These are phyloP conservation scores for Pachycephala philippinensis DNA, from an alignment of 2,113 vertebrate genomes.

Conservation along the genomic window DNA sequence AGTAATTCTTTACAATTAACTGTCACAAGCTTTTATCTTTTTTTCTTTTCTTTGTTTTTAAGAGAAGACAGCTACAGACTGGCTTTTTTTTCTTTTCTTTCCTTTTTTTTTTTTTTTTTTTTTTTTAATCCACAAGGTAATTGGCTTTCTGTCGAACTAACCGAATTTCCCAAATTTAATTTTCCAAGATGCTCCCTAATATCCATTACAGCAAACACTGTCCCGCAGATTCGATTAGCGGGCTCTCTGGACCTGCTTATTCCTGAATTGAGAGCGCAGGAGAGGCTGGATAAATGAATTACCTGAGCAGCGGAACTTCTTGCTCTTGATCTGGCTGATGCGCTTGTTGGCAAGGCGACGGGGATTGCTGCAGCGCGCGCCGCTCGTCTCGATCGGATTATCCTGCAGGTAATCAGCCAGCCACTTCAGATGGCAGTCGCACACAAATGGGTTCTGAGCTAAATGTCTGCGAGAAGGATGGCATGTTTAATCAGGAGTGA, in stretches of 20 bases:
- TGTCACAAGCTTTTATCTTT: neutral
- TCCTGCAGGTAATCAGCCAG: slow-evolving; percentile 97
- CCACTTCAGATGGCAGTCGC: slow-evolving; percentile 99
- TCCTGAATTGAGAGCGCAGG: slow-evolving; percentile 55
- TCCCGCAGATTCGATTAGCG: slow-evolving; percentile 76
- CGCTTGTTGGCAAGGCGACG: slow-evolving; percentile 97
- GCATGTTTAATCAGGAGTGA: slow-evolving; percentile 63
- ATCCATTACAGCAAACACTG: slow-evolving; percentile 71
- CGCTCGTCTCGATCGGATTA: slow-evolving; percentile 98
- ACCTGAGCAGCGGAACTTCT: slow-evolving; percentile 99
- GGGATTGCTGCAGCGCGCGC: slow-evolving; percentile 95
- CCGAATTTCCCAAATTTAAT: slow-evolving; percentile 79
- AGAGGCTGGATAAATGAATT: slow-evolving; percentile 71
- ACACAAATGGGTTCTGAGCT: slow-evolving; percentile 99
- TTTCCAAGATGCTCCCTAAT: slow-evolving; percentile 74
- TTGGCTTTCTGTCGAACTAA: slow-evolving; percentile 78
- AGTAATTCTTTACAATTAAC: neutral
- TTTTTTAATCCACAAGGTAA: slow-evolving; percentile 72
- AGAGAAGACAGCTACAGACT: neutral
- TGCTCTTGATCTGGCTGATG: slow-evolving; percentile 99
- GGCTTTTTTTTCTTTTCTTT: neutral
- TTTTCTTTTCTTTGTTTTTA: neutral
- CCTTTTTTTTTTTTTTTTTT: neutral
- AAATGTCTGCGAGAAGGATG: slow-evolving; percentile 85
- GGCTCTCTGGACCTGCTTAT: slow-evolving; percentile 70